Evolutionary conservation across 2,888 invertebrate genomes (phyloP).

Genomic region (Dinocampus coccinellae): DNA sequence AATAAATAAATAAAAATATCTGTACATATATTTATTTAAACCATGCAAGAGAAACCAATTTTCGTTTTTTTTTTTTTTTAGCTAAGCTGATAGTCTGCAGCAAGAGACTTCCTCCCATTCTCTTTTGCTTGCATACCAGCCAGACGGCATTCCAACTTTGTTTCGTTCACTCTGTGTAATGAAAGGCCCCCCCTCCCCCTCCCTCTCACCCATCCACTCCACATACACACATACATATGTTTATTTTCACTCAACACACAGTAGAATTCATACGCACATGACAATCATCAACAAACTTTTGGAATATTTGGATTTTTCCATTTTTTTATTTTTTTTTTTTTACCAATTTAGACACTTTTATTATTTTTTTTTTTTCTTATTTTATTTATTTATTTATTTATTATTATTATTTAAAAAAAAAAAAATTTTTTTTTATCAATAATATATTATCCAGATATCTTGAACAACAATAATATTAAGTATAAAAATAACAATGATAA

Average conservation of each 20-base stretch:
- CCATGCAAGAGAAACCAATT: constrained; percentile 6
- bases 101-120: constrained; percentile 27
- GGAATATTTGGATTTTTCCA: background rate
- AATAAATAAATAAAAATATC: background rate
- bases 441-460: too few species aligned
- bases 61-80: background rate
- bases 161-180: constrained; percentile 23
- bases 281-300: background rate
- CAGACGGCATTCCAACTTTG: constrained; percentile 35
- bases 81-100: constrained; percentile 7
- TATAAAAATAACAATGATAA: too few species aligned
- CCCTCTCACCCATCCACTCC: too few species aligned
- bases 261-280: background rate
- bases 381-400: too few species aligned
- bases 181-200: too few species aligned
- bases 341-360: too few species aligned
- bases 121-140: constrained; percentile 36
- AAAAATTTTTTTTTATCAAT: too few species aligned
- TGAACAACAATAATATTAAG: too few species aligned
- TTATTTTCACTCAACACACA: constrained; percentile 20
- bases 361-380: too few species aligned
- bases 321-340: too few species aligned
- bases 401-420: too few species aligned
- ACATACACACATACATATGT: background rate
- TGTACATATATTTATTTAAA: background rate